Evolutionary conservation across 2,888 invertebrate species (phyloP).

Genomic region (Drosophila hamatofila): DNA sequence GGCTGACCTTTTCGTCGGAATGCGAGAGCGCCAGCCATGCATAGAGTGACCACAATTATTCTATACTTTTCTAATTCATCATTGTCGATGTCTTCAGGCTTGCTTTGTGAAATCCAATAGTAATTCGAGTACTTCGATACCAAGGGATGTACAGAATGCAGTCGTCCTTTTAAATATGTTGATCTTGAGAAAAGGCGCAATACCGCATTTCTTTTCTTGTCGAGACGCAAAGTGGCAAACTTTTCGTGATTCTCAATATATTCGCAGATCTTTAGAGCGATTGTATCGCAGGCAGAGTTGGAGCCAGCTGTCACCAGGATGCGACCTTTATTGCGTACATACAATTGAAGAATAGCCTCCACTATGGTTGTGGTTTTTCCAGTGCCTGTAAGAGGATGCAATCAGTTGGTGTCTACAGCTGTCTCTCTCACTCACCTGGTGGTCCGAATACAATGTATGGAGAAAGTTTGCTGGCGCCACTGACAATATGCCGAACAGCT

Average conservation of each 20-base stretch:
- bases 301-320: constrained; percentile 90
- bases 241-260: constrained; percentile 28
- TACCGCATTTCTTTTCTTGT: neutral
- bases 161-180: constrained; percentile 29
- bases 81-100: too few relatives aligned
- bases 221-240: neutral
- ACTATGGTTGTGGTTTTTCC: constrained; percentile 91
- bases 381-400: constrained; percentile 86
- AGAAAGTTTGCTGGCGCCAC: constrained; percentile 87
- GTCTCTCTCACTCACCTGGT: constrained; percentile 87
- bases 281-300: constrained; percentile 90
- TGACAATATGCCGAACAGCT: constrained; percentile 89
- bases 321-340: constrained; percentile 60
- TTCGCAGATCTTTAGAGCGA: constrained; percentile 86
- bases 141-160: constrained; percentile 65
- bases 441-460: constrained; percentile 96
- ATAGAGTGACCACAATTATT: constrained; percentile 88
- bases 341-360: constrained; percentile 89
- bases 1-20: fast-evolving
- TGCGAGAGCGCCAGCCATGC: constrained; percentile 85
- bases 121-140: constrained; percentile 83
- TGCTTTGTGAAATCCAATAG: too few relatives aligned
- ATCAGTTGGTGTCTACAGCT: neutral
- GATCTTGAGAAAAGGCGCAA: neutral
- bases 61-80: constrained; percentile 80